Percentiles rank a stretch among this genome's conserved stretches.
Evolutionary conservation across 2,888 invertebrate genomes (phyloP).

Genomic region (Drosophila pegasa): DNA sequence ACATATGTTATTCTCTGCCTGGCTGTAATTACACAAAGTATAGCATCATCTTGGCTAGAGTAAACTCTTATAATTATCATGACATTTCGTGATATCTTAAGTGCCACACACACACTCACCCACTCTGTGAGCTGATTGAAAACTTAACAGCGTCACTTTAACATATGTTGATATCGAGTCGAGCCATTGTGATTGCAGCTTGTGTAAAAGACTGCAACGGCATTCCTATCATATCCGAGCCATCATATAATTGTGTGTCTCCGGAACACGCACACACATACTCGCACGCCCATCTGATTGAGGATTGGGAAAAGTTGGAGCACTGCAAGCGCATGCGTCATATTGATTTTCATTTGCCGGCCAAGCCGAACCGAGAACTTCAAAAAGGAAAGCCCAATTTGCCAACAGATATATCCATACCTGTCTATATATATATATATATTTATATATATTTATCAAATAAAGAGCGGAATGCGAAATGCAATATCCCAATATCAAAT

Average conservation of each 20-base stretch:
- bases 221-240: conserved; percentile 20
- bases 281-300: conserved; percentile 8
- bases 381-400: conserved; percentile 77
- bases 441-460: conserved; percentile 3
- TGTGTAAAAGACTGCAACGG: neutral
- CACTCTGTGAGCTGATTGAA: neutral
- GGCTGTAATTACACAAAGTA: neutral
- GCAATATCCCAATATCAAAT: conserved; percentile 41
- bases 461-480: conserved; percentile 41
- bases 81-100: neutral
- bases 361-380: conserved; percentile 39
- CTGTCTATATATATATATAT: conserved; percentile 9
- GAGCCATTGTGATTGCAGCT: conserved; percentile 5
- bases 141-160: neutral
- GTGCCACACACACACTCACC: no score
- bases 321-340: conserved; percentile 71
- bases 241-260: conserved; percentile 44
- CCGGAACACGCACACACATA: conserved; percentile 33
- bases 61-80: neutral
- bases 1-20: neutral
- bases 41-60: neutral
- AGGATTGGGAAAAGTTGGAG: conserved; percentile 26
- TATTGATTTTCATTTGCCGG: conserved; percentile 73
- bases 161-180: conserved; percentile 4
- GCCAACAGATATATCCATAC: conserved; percentile 31